Percentiles rank a stretch among this genome's conserved stretches.
phyloP scores from a whole-genome alignment of 2,888 invertebrate species.

The Tyria jacobaeae region DNA sequence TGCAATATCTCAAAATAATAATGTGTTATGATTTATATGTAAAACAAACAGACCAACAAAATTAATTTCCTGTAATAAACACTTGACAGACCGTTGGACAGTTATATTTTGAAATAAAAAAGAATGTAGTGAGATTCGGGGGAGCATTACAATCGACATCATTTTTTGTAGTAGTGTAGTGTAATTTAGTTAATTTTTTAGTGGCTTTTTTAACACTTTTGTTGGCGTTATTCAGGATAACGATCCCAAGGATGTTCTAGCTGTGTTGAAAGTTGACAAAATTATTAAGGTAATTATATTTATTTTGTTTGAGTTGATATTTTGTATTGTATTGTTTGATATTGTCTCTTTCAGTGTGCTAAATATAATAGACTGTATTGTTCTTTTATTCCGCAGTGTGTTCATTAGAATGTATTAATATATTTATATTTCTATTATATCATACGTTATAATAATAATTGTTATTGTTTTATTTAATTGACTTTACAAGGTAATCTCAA shows the following conservation, averaged over 20 bases:
- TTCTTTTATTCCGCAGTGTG: no score
- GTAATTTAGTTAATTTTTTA: slow-evolving; percentile 45
- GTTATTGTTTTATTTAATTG: no score
- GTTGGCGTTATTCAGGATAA: slow-evolving; percentile 75
- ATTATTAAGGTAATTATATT: slow-evolving; percentile 78
- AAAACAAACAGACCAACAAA: no score
- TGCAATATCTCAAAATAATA: no score
- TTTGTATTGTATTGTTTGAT: slow-evolving; percentile 26
- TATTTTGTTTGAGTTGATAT: slow-evolving; percentile 28
- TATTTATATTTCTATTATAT: not conserved
- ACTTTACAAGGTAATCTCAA: no score
- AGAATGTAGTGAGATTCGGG: not conserved
- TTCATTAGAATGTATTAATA: not conserved
- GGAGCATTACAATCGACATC: slow-evolving; percentile 2
- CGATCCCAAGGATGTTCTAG: slow-evolving; percentile 83
- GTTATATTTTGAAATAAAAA: no score
- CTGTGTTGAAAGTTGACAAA: slow-evolving; percentile 86
- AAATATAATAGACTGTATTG: no score
- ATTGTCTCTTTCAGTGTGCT: slow-evolving; percentile 25
- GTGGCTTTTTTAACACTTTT: slow-evolving; percentile 65
- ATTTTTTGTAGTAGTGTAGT: slow-evolving; percentile 7
- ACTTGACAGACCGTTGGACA: no score
- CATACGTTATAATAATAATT: no score
- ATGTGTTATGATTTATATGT: no score
- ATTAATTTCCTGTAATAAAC: no score